Evolutionary conservation across 2,888 invertebrate species (phyloP), one percentile per base, ranked within the genome.

Genomic region (Athalia rosae): DNA sequence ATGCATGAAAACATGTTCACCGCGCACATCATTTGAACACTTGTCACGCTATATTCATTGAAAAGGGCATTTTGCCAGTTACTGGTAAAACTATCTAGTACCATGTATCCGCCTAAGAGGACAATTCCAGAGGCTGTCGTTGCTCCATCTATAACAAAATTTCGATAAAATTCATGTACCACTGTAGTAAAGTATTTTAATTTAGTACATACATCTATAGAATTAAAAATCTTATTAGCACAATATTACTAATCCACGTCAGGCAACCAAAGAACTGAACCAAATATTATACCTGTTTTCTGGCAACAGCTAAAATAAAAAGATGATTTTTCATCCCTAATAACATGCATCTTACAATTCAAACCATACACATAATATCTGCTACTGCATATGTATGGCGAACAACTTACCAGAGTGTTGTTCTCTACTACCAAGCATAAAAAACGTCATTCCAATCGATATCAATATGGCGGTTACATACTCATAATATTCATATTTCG

Each of bases 21-120:
- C 9, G 96, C 97, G 87, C 96, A 96, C 97, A 98, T 98, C 98
- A 98, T 98, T 91, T 98, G 96, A 79, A 96, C 91, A 5, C 96
- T 94, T 48, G 94, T 94, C 92, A 96, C 94, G 81, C 93, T 92
- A 90, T 97, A 95, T 76, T 93, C 92, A 78, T 93, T 91, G 90
- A 98, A 99, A 79, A 99, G 92, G 79, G 94, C 95, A 82, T 96
- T 96, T 92, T 99, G 99, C 99, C 99, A 99, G 90, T 98, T 98
- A 79, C 98, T 95, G 11, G 99, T 99, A 91, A 99, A 99, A 89
- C 98, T 97, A 91, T 99, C 99, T 90, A 98, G 96, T 76, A 94
- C 90, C 93, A 99, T 95, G 91, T 99, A 99, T 83, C 96, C 94
- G 80, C 94, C 92, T 82, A 99, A 93, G 81, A 99, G 93, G 80